These are phyloP conservation scores for Strigamia crassipes DNA, from an alignment of 2,888 invertebrate genomes.

Conservation along the genomic window DNA sequence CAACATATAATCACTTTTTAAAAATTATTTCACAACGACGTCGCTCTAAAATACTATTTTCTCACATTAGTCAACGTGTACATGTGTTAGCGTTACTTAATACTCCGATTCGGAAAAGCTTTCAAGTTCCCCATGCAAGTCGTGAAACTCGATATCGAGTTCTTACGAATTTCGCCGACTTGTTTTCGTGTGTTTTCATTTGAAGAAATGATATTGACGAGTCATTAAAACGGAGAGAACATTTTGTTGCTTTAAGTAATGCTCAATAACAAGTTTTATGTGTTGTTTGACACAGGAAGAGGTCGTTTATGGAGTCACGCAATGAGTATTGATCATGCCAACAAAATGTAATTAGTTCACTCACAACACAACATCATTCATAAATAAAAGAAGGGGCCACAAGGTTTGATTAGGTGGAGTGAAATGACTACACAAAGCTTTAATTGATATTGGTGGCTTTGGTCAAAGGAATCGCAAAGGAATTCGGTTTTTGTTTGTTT, in stretches of 20 bases:
- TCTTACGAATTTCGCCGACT: not conserved
- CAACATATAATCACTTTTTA: not conserved
- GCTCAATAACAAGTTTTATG: constrained; percentile 7
- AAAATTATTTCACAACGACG: no score
- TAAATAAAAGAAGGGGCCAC: not conserved
- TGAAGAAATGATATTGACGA: not conserved
- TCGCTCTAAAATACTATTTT: not conserved
- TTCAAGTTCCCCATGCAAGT: not conserved
- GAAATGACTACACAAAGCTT: no score
- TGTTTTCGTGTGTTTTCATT: not conserved
- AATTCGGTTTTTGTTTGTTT: no score
- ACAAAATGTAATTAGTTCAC: not conserved
- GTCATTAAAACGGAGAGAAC: not conserved
- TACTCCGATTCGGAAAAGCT: not conserved
- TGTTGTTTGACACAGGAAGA: not conserved
- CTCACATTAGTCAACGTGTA: not conserved
- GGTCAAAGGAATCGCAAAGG: no score
- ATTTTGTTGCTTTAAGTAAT: constrained; percentile 10
- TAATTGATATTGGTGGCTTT: no score
- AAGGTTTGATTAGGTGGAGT: no score
- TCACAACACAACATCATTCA: not conserved
- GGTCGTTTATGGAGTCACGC: constrained; percentile 1
- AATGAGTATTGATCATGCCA: not conserved
- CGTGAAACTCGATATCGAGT: not conserved
- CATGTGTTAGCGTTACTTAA: not conserved